Base-by-base conservation (phyloP, 1,140 invertebrate species). In the Aradophagus sp. region DNA sequence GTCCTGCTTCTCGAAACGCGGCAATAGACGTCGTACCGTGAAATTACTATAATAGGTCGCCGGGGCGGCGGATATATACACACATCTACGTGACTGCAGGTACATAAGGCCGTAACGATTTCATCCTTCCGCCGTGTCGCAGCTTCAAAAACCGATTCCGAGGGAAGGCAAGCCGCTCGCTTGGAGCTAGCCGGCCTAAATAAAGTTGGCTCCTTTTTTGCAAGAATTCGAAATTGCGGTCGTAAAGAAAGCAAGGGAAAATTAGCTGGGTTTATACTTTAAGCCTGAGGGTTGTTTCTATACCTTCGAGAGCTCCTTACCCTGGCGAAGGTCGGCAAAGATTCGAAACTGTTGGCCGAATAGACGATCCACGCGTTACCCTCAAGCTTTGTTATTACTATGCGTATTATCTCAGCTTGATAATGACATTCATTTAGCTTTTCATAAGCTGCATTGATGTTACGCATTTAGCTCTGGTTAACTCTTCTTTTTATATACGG, bases 11-110 rank as follows among this genome's bases (percentile, higher is more conserved):
- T 77, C 77, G 63, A 72, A 76, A 72, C 62, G 71, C 74, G 62
- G 63, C 66, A 74, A 77, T 76, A 77, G 76, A 77, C 68, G 66
- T 68, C 62, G 73, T 73, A 78, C 74, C 78, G 70, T 78, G 55
- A 80, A 80, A 80, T 80, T 80, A 80, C 76, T 80, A 78, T 80
- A 80, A 80, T 80, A 58, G 74, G 71, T 66, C 65, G 52, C 44
- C 45, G 32, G 38, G 72, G 59, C 66, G 53, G 41, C 53, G 31
- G 23, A 61, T 48, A 19, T 52, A 36, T 44, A 53, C 38, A 45
- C 55, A 67, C 42, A 55, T 48, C 42, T 56, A 65, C 59, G 58
- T 56, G 35, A 48, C 39, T 73, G 53, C 62, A 68, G 71, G 61
- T 74, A 68, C 34, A 36, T 19, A 26, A 31, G 48, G 47, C 39